These are phyloP conservation scores for Microcebus griseorufus DNA, from an alignment of 2,113 vertebrate genomes.

Conservation along the genomic window DNA sequence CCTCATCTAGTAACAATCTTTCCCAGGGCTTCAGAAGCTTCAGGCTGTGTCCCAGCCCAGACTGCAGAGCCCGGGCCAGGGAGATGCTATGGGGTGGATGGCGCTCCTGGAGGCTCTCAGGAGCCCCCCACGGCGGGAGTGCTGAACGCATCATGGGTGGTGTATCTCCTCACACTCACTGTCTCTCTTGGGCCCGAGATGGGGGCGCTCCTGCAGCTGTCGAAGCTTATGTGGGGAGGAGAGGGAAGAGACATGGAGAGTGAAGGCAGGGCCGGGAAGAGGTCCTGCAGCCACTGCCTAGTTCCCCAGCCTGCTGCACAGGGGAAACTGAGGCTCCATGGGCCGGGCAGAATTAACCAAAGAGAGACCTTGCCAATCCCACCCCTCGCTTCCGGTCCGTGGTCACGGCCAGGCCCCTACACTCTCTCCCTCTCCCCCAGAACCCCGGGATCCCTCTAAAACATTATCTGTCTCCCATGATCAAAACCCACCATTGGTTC, in stretches of 20 bases:
- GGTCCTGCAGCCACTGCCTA: neutral
- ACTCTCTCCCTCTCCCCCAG: neutral
- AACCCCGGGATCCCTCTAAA: neutral
- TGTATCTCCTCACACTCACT: constrained; percentile 63
- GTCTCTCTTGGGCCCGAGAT: constrained; percentile 40
- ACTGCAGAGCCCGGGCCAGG: neutral
- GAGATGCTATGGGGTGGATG: neutral
- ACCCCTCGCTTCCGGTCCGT: neutral
- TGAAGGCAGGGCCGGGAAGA: rapidly evolving
- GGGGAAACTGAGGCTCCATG: neutral
- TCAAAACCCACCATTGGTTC: neutral
- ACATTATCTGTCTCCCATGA: neutral
- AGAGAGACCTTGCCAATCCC: neutral
- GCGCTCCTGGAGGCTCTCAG: neutral
- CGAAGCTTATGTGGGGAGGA: constrained; percentile 50
- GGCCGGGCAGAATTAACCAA: neutral
- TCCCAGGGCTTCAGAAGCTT: neutral
- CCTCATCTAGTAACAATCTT: neutral
- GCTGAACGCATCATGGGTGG: constrained; percentile 73
- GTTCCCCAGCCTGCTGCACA: neutral
- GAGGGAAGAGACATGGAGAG: neutral
- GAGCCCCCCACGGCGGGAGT: rapidly evolving
- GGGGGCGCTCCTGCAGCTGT: neutral
- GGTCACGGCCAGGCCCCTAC: neutral
- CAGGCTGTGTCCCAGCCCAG: too few species aligned